Base-by-base conservation (phyloP, 2,113 vertebrate species). In the Chiloscyllium plagiosum region DNA sequence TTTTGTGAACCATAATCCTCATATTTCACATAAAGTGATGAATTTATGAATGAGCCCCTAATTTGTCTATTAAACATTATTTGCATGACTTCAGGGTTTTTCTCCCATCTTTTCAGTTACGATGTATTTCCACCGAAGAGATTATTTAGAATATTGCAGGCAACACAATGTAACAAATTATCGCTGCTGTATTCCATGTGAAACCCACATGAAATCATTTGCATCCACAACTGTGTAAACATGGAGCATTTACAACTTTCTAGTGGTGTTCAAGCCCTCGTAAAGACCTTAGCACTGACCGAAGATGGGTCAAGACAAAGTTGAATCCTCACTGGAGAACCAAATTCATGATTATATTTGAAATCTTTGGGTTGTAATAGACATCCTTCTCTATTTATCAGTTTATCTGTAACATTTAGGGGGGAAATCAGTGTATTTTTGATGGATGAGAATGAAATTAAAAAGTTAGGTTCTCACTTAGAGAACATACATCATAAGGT, bases 391-490 rank as follows among this genome's bases (percentile, higher is more conserved):
- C 69, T 50, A 95, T 72, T 76, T 95, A n/a, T 42, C 94, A 95
- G 42, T 95, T 95, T 95, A 70, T 72, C 72, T 95, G 42, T 72
- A 95, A 50, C 94, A 29, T 42, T 94, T 94, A 22, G 37, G 61
- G 61, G 33, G 26, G 19, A 8, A 92, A 93, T n/a, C 50, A 72
- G 52, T 3, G 3, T 72, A 68, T 42, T 7, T 72, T 42, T 95
- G 69, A 47, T 72, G 69, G 94, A 47, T 94, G 65, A 94, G 92
- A n/a, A 69, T 29, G 10, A 95, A 70, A 95, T 95, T 68, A 52
- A 52, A 72, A 95, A 95, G 94, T 95, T 95, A 72, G 42, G 68
- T 72, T 95, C 94, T 95, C 47, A 33, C 26, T 95, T 95, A 52
- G 93, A 95, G 93, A 42, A 72, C 93, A 29, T 47, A 15, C 66